Evolutionary conservation across 1,140 invertebrate species (phyloP).

Genomic region (Drosophila pallidifrons): DNA sequence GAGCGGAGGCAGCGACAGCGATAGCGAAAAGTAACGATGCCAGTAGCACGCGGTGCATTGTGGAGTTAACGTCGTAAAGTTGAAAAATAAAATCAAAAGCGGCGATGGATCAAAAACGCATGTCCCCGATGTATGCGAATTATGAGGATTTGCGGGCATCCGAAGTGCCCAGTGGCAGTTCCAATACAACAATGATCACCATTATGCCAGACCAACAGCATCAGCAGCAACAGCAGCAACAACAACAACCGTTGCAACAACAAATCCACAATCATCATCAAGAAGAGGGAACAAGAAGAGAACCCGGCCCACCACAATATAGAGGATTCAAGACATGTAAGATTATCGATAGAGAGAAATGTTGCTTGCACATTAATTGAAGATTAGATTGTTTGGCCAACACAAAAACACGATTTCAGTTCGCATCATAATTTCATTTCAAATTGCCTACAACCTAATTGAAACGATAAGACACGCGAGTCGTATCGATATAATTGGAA

Average conservation of each 20-base stretch:
- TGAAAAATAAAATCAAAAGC: too few relatives aligned
- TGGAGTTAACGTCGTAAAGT: conserved; percentile 2
- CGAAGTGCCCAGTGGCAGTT: conserved; percentile 42
- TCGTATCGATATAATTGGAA: neutral
- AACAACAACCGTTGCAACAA: neutral
- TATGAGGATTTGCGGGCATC: conserved; percentile 67
- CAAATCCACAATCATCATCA: neutral
- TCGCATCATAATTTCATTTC: neutral
- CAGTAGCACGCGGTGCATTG: conserved; percentile 8
- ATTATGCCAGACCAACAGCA: conserved; percentile 33
- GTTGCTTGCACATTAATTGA: neutral
- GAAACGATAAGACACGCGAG: neutral
- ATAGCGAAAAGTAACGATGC: neutral
- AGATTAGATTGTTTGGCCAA: conserved; percentile 3
- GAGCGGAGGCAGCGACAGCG: neutral
- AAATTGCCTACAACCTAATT: neutral
- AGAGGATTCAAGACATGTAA: conserved; percentile 65
- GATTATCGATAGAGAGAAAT: conserved; percentile 1
- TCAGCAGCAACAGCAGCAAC: neutral
- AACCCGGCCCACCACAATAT: conserved; percentile 38
- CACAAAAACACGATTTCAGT: neutral
- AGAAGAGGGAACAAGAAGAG: neutral
- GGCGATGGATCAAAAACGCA: conserved; percentile 31
- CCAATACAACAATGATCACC: conserved; percentile 55
- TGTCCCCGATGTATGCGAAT: conserved; percentile 59